Conservation (phyloP, 2,888 invertebrate species). For the Parnassius apollo region DNA sequence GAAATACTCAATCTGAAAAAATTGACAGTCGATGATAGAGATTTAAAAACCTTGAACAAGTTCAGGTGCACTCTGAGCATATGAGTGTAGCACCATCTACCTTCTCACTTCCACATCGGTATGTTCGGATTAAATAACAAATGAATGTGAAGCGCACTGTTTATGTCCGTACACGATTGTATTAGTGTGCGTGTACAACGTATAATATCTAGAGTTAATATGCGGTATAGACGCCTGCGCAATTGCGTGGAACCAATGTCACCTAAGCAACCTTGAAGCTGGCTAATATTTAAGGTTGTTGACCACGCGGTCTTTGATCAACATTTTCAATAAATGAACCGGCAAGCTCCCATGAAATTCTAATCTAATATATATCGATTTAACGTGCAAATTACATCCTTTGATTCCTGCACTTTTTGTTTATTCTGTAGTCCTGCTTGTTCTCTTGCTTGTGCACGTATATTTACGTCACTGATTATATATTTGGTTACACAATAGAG, state of each 20-base stretch:
- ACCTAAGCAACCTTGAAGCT: constrained; percentile 57
- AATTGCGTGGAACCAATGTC: constrained; percentile 50
- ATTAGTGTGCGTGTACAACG: constrained; percentile 7
- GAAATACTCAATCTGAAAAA: no score
- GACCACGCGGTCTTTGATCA: constrained; percentile 51
- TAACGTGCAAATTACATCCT: no score
- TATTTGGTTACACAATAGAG: no score
- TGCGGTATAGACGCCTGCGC: constrained; percentile 18
- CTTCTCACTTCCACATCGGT: constrained; percentile 6
- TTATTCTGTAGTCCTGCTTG: no score
- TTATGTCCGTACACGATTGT: not conserved
- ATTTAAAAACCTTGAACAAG: constrained; percentile 17
- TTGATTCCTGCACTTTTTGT: no score
- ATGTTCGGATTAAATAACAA: not conserved
- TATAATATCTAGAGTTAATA: not conserved
- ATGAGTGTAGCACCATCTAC: constrained; percentile 10
- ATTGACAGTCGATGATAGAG: no score
- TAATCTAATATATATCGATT: not conserved
- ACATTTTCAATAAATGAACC: constrained; percentile 6
- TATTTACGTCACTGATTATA: no score
- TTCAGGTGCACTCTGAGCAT: constrained; percentile 4
- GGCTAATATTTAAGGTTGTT: constrained; percentile 53
- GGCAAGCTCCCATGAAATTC: not conserved
- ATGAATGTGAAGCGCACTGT: not conserved
- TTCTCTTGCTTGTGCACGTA: no score